phyloP scores from a whole-genome alignment of 2,888 invertebrate genomes.

The Habrosyne pyritoides region DNA sequence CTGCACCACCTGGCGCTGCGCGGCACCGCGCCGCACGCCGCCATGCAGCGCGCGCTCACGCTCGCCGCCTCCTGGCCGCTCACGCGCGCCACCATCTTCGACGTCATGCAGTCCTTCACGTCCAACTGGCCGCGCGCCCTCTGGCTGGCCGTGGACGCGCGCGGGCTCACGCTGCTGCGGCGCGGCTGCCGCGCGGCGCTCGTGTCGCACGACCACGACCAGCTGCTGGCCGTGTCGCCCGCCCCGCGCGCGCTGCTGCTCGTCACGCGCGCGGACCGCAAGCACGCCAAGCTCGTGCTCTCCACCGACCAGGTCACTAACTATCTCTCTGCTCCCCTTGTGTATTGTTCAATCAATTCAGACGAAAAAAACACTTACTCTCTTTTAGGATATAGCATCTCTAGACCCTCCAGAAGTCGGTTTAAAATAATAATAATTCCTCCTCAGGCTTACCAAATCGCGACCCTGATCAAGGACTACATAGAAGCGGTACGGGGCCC shows the following conservation, averaged over 20 bases:
- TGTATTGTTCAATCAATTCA: too few species aligned
- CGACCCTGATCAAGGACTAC: slow-evolving; percentile 95
- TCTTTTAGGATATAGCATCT: too few species aligned
- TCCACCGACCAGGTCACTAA: slow-evolving; percentile 91
- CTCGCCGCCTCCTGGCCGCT: slow-evolving; percentile 97
- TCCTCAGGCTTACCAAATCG: slow-evolving; percentile 94
- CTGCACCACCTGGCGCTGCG: slow-evolving; percentile 95
- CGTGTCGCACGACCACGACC: slow-evolving; percentile 95
- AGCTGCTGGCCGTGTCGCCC: slow-evolving; percentile 95
- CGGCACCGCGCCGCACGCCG: slow-evolving; percentile 93
- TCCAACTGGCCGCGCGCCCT: slow-evolving; percentile 97
- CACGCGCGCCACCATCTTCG: slow-evolving; percentile 96
- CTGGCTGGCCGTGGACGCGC: slow-evolving; percentile 97
- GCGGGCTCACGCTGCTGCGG: slow-evolving; percentile 94
- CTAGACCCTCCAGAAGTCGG: too few species aligned
- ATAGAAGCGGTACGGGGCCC: slow-evolving; percentile 81
- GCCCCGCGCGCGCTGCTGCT: slow-evolving; percentile 96
- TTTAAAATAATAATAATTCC: neutral
- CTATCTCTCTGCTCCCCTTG: too few species aligned
- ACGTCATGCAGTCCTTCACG: slow-evolving; percentile 98
- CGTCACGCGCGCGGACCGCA: slow-evolving; percentile 94
- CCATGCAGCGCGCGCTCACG: slow-evolving; percentile 96
- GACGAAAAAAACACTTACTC: too few species aligned
- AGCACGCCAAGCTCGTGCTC: slow-evolving; percentile 96
- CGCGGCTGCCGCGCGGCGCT: slow-evolving; percentile 94